Conservation (phyloP, 2,888 invertebrate species). For the Tinea pellionella region DNA sequence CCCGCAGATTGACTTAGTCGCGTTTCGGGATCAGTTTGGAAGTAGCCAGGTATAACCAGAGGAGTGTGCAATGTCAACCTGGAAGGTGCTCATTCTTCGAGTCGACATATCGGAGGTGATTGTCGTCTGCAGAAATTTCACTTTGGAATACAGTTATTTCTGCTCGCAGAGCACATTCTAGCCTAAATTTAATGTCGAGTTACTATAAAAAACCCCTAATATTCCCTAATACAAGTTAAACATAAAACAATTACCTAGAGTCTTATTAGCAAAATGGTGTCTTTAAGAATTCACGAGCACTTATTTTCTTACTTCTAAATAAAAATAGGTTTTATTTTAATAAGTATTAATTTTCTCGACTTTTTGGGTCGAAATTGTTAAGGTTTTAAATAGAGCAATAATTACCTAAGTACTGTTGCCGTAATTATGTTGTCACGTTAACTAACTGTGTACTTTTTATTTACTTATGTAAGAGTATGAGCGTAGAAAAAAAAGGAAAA, state of each 20-base stretch:
- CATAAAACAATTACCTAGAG: neutral
- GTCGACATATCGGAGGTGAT: too few species aligned
- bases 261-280: neutral
- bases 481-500: neutral
- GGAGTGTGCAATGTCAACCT: too few species aligned
- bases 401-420: neutral
- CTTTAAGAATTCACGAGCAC: neutral
- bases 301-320: neutral
- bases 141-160: too few species aligned
- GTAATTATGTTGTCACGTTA: slow-evolving; percentile 1
- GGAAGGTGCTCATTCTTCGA: too few species aligned
- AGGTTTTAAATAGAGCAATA: neutral
- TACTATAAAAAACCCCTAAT: too few species aligned
- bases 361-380: slow-evolving; percentile 8
- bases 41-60: too few species aligned
- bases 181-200: too few species aligned
- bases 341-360: neutral
- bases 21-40: too few species aligned
- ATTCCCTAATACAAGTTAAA: neutral
- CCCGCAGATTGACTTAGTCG: too few species aligned
- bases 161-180: too few species aligned
- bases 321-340: neutral
- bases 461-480: neutral
- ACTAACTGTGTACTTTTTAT: neutral
- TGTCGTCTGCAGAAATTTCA: too few species aligned